Conservation (phyloP, 1,140 invertebrate genomes). For the Anadara kagoshimensis region DNA sequence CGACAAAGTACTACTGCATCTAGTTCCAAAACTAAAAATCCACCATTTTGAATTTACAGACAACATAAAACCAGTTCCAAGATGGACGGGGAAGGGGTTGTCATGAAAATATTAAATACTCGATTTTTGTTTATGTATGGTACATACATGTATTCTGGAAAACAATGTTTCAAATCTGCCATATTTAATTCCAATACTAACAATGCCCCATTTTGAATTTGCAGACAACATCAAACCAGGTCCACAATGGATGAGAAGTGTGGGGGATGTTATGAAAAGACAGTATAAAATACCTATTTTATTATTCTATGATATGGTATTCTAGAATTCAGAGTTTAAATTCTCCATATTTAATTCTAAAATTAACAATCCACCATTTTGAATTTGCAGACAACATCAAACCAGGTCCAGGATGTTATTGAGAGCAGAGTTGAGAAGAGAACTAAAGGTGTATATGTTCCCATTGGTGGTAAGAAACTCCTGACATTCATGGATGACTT, state of each 20-base stretch:
- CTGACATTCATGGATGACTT: constrained; percentile 91
- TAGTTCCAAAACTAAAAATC: not conserved
- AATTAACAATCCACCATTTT: constrained; percentile 13
- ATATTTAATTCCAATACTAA: not conserved
- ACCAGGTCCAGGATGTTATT: constrained; percentile 83
- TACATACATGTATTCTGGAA: not conserved
- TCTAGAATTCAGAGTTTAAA: too few relatives aligned
- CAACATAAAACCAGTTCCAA: constrained; percentile 82
- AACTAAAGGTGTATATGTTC: constrained; percentile 86
- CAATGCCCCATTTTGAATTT: constrained; percentile 18
- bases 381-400: constrained; percentile 81
- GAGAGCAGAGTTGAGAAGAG: constrained; percentile 87
- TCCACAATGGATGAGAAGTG: too few relatives aligned
- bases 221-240: constrained; percentile 84
- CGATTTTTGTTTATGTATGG: too few relatives aligned
- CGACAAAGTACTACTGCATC: too few relatives aligned
- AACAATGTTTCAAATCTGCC: not conserved
- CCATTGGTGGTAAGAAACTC: constrained; percentile 84
- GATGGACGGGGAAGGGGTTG: too few relatives aligned
- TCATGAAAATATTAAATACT: too few relatives aligned
- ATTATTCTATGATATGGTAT: too few relatives aligned
- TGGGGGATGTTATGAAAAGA: too few relatives aligned
- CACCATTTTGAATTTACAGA: constrained; percentile 75
- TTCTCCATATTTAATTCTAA: not conserved
- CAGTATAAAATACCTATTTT: too few relatives aligned